These are phyloP conservation scores for Chionoecetes opilio DNA, from an alignment of 1,140 invertebrate species.

Conservation along the genomic window DNA sequence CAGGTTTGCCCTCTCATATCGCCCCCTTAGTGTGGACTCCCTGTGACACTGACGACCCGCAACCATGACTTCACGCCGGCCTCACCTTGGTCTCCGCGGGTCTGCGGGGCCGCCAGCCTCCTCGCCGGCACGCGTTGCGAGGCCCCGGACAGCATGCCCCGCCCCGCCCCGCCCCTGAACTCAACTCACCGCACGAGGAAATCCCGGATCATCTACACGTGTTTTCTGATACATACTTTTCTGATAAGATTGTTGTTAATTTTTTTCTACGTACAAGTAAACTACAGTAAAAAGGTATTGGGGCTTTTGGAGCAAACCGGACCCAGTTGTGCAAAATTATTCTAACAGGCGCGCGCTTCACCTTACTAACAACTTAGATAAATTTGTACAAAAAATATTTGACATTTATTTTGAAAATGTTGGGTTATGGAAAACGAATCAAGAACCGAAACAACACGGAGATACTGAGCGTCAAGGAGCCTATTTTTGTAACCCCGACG, in stretches of 20 bases:
- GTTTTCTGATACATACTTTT: background rate
- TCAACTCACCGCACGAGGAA: background rate
- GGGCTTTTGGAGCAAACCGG: background rate
- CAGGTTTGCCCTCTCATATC: conserved; percentile 30
- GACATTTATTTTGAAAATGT: background rate
- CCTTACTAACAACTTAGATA: background rate
- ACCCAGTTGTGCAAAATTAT: background rate
- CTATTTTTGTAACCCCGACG: background rate
- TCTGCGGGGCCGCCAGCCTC: background rate
- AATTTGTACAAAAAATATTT: conserved; percentile 9
- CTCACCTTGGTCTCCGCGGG: background rate
- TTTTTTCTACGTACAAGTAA: background rate
- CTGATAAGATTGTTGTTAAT: background rate
- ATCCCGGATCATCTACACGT: background rate
- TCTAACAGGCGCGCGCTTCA: conserved; percentile 24
- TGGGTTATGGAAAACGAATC: background rate
- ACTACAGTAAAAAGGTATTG: background rate
- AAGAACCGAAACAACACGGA: background rate
- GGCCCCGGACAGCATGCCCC: background rate
- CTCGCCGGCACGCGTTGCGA: background rate
- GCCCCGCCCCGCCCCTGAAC: background rate
- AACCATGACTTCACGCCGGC: background rate
- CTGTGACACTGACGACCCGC: background rate
- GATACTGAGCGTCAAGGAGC: background rate
- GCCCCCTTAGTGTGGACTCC: background rate